Percentiles rank a stretch among this genome's conserved stretches.
These are phyloP conservation scores for Poeciliopsis retropinna DNA, from an alignment of 2,113 vertebrate genomes.

Conservation along the genomic window DNA sequence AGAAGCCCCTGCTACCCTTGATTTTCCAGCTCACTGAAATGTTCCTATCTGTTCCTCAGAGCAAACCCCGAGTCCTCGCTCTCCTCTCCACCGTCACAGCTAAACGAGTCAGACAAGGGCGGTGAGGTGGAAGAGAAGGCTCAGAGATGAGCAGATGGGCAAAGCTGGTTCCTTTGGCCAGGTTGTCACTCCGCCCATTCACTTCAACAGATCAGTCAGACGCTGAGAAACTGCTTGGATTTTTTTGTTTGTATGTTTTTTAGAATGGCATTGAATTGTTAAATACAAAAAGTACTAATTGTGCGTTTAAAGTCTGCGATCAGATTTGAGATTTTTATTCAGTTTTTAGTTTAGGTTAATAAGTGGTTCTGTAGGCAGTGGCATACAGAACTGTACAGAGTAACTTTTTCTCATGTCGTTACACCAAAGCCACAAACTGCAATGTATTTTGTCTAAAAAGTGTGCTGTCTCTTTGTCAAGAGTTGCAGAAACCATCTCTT, in stretches of 20 bases:
- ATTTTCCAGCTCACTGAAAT: constrained; percentile 65
- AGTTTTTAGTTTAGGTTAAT: no score
- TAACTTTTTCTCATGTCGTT: no score
- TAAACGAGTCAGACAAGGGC: constrained; percentile 63
- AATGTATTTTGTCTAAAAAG: no score
- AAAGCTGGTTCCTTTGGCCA: constrained; percentile 33
- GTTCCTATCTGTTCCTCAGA: constrained; percentile 55
- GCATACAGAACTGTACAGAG: no score
- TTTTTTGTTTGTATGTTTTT: background rate
- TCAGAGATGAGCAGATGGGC: constrained; percentile 52
- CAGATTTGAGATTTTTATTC: no score
- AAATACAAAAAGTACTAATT: no score
- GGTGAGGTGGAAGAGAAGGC: constrained; percentile 62
- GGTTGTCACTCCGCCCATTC: constrained; percentile 13
- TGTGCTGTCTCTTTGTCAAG: background rate
- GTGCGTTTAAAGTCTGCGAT: no score
- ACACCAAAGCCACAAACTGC: no score
- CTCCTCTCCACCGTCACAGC: constrained; percentile 39
- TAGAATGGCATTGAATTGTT: background rate
- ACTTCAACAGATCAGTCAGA: background rate
- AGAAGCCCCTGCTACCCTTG: constrained; percentile 14
- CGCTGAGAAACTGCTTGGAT: no score
- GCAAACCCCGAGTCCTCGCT: constrained; percentile 24
- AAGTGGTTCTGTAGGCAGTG: no score
- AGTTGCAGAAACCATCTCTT: background rate